Base-by-base conservation (phyloP, 2,113 vertebrate genomes). In the Aythya baeri region DNA sequence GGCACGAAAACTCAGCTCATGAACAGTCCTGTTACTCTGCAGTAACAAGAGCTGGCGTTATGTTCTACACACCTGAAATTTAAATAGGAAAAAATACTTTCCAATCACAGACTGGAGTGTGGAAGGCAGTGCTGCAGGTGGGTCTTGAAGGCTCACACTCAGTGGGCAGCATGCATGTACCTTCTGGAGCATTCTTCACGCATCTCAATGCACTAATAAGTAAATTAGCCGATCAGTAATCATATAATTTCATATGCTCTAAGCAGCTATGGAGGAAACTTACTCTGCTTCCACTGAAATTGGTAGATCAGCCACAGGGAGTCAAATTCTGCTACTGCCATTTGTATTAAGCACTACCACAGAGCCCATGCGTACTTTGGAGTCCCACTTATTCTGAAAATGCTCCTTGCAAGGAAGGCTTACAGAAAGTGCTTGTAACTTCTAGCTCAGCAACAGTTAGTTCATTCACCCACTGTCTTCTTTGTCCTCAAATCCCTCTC, bases 341-440 rank as follows among this genome's bases (percentile, higher is more conserved):
- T 27, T 81, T 38, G 13, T 27, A 58, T 22, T 49, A 49, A 65
- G 16, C 4, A 29, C 23, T 61, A 22, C 44, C 34, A 38, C 3
- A 29, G 26, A 54, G 29, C 26, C 26, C 27, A 65, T 0, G 0
- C 0, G 0, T 22, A n/a, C 31, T 21, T 32, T 36, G 74, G 63
- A 73, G 49, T 29, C 27, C 9, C 0, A 1, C 16, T 89, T 38
- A 29, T 7, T 88, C 58, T 58, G 49, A 79, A 86, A 78, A 67
- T 13, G 17, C 55, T 84, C 6, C 20, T 72, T 3, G 1, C 26
- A 72, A 50, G 54, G 21, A 57, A 85, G 44, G 17, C 21, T 58
- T 57, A 66, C 54, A 72, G 44, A 81, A 93, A 93, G 36, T 6
- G 32, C 9, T 68, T 49, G 20, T 50, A 54, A 79, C 70, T 91